Evolutionary conservation across 2,113 vertebrate genomes (phyloP), one percentile per base, ranked within the genome.

Genomic region (Artemisiospiza belli): DNA sequence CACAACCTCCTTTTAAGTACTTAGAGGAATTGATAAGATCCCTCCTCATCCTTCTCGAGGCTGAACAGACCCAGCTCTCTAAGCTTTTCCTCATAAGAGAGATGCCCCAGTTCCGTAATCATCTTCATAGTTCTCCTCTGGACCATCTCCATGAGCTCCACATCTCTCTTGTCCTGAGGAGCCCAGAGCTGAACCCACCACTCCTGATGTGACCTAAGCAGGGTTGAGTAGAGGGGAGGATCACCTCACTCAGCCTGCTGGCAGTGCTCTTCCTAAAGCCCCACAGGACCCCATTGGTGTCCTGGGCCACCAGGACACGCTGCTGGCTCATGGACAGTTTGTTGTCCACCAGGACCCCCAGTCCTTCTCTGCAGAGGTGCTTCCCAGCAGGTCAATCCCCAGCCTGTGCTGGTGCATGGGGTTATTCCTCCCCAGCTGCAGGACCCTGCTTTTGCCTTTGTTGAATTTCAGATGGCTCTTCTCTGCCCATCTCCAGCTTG

Each of bases 201-300:
- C 4, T 72, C 6, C 49, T 12, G 58, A 3, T 72, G 51, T 31
- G 30, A 3, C 17, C 58, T 19, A 17, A 43, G 6, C 35, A 43
- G 51, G 21, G 11, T 16, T 63, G 41, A 25, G n/a, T 1, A 41
- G 10, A 62, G 47, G 28, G 39, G 7, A 79, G 75, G 49, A 57
- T 43, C 41, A 57, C 6, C 17, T 35, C 15, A 21, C 25, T 35
- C 1, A 1, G 9, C 9, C 35, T 49, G 21, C 25, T n/a, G 64
- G 10, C 31, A 31, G 1, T 25, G 43, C 5, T 0, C 6, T 66
- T 73, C 31, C 43, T 35, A 58, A 66, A 3, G 18, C 9, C 0
- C 2, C 15, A 2, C 20, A 55, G 20, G 20, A 41, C 3, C 1
- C 25, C 31, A 4, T 0, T 57, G 17, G 8, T 3, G 0, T 64